Evolutionary conservation across 2,888 invertebrate species (phyloP).

Genomic region (Oligia fasciuncula): DNA sequence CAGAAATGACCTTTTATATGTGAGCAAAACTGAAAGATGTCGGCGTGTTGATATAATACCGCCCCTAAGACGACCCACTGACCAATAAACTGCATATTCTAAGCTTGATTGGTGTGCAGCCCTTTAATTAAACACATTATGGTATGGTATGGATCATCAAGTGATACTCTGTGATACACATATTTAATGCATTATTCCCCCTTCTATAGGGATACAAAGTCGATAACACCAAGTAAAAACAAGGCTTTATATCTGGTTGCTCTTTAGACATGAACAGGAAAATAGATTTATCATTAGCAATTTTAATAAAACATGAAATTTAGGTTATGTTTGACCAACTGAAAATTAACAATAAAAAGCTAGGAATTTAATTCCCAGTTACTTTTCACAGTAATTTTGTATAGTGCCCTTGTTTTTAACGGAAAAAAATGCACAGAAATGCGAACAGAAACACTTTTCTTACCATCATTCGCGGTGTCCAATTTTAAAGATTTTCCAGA

Average conservation of each 20-base stretch:
- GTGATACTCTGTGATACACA: no score
- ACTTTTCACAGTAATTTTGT: not conserved
- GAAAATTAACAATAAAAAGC: not conserved
- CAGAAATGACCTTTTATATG: not conserved
- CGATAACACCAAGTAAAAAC: not conserved
- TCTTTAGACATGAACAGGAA: not conserved
- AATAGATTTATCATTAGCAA: conserved; percentile 1
- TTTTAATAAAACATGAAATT: conserved; percentile 3
- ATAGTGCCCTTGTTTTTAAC: not conserved
- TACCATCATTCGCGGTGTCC: conserved; percentile 94
- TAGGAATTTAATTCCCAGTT: not conserved
- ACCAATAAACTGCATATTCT: not conserved
- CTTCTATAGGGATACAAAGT: no score
- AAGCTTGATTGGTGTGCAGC: not conserved
- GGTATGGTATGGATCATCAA: no score
- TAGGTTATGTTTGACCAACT: conserved; percentile 50
- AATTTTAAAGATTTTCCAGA: conserved; percentile 94
- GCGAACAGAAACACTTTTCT: conserved; percentile 65
- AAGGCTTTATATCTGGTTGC: not conserved
- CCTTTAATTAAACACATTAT: not conserved
- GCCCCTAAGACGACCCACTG: no score
- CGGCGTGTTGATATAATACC: no score
- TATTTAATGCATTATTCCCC: no score
- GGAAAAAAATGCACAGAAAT: not conserved
- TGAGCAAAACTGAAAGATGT: not conserved